Conservation (phyloP, 2,113 vertebrate genomes). For the Percopsis transmontana region DNA sequence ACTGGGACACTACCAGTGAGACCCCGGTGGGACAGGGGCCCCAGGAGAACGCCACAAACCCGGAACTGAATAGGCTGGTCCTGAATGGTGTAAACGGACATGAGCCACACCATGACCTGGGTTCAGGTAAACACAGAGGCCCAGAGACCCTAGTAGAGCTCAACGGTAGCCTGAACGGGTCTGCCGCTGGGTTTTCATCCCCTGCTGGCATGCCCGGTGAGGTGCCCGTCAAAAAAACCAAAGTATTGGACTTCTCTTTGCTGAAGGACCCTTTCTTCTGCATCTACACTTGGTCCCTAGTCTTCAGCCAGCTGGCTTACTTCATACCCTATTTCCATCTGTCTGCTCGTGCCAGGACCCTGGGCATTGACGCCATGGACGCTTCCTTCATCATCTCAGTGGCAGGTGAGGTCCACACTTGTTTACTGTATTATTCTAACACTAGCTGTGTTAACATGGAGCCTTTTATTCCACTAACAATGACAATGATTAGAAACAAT, state of each 20-base stretch:
- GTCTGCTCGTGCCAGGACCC: slow-evolving; percentile 85
- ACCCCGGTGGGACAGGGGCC: slow-evolving; percentile 34
- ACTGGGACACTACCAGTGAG: slow-evolving; percentile 42
- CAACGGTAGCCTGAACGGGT: slow-evolving; percentile 64
- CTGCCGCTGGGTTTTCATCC: slow-evolving; percentile 49
- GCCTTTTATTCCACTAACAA: background rate
- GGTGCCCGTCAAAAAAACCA: slow-evolving; percentile 31
- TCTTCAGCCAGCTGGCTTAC: slow-evolving; percentile 92
- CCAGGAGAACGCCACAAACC: slow-evolving; percentile 44
- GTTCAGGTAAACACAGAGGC: slow-evolving; percentile 47
- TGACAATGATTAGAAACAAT: background rate
- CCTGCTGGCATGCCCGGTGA: slow-evolving; percentile 41
- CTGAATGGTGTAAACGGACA: slow-evolving; percentile 44
- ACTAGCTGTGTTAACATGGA: background rate
- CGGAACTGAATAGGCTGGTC: slow-evolving; percentile 51
- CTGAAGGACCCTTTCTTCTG: slow-evolving; percentile 89
- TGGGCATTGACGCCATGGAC: slow-evolving; percentile 87
- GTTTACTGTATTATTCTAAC: background rate
- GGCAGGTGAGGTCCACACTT: slow-evolving; percentile 81
- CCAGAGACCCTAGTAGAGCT: slow-evolving; percentile 52
- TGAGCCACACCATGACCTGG: slow-evolving; percentile 33
- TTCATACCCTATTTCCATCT: slow-evolving; percentile 91
- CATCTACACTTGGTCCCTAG: slow-evolving; percentile 89
- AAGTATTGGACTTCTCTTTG: slow-evolving; percentile 83
- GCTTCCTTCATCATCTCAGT: slow-evolving; percentile 89